Conservation (phyloP, 2,888 invertebrate genomes). For the Drosophila phalerata region DNA sequence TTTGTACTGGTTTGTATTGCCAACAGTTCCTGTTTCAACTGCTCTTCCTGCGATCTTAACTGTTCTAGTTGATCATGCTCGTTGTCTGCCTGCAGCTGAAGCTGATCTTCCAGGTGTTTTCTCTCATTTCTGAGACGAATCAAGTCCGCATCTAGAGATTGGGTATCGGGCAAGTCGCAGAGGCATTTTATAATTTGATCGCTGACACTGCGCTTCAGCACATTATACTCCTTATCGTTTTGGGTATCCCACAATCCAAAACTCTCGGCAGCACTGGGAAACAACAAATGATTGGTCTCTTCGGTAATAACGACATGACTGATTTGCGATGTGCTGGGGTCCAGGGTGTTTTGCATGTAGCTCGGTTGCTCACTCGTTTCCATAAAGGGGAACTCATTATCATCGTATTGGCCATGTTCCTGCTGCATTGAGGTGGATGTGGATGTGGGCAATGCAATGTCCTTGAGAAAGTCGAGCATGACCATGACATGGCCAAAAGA, state of each 20-base stretch:
- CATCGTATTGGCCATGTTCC: slow-evolving; percentile 25
- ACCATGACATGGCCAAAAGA: slow-evolving; percentile 83
- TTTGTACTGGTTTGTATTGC: slow-evolving; percentile 20
- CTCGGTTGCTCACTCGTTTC: slow-evolving; percentile 60
- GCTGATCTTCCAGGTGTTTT: slow-evolving; percentile 53
- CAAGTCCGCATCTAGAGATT: slow-evolving; percentile 64
- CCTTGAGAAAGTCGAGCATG: slow-evolving; percentile 82
- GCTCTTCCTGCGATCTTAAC: slow-evolving; percentile 37
- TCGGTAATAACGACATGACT: slow-evolving; percentile 61
- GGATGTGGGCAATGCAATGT: slow-evolving; percentile 67
- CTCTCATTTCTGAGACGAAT: slow-evolving; percentile 47
- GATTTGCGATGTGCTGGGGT: slow-evolving; percentile 37
- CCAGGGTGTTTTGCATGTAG: slow-evolving; percentile 50
- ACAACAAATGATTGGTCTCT: slow-evolving; percentile 67
- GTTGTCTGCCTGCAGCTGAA: slow-evolving; percentile 47
- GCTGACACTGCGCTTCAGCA: slow-evolving; percentile 63
- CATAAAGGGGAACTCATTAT: slow-evolving; percentile 60
- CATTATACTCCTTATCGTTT: slow-evolving; percentile 71
- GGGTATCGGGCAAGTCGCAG: slow-evolving; percentile 52
- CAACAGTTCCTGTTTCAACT: slow-evolving; percentile 61
- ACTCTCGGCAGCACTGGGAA: slow-evolving; percentile 71
- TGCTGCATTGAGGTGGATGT: slow-evolving; percentile 17
- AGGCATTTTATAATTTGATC: slow-evolving; percentile 70
- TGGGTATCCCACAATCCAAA: slow-evolving; percentile 82
- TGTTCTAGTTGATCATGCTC: slow-evolving; percentile 45